Evolutionary conservation across 2,797 vertebrate genomes (phyloP).

Genomic region (Pipistrellus pipistrellus): DNA sequence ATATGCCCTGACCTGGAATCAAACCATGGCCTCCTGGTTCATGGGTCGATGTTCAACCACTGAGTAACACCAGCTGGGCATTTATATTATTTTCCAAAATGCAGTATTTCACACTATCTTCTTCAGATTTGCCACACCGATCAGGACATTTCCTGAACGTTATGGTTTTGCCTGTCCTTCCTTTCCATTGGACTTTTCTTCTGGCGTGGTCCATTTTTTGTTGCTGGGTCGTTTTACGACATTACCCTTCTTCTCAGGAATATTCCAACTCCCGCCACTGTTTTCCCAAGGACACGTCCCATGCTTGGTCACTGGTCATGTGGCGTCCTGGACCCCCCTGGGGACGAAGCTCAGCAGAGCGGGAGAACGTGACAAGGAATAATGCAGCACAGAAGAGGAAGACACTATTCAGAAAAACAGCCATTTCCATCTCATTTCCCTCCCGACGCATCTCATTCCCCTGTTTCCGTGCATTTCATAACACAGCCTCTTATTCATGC

Average conservation of each 20-base stretch:
- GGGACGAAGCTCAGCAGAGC: neutral
- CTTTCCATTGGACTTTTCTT: neutral
- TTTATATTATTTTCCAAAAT: neutral
- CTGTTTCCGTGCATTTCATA: neutral
- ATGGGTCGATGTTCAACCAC: too few species aligned
- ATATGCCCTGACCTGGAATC: too few species aligned
- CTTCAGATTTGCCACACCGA: neutral
- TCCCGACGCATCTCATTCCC: neutral
- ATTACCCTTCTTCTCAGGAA: neutral
- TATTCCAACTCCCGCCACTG: accelerated
- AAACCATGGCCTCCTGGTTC: too few species aligned
- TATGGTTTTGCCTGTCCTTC: neutral
- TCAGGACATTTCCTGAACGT: neutral
- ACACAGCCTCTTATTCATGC: neutral
- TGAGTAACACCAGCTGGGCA: too few species aligned
- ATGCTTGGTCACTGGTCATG: neutral
- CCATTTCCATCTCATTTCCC: neutral
- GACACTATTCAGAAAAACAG: neutral
- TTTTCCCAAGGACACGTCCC: neutral
- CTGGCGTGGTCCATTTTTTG: neutral
- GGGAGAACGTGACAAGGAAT: neutral
- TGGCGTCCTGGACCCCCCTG: neutral
- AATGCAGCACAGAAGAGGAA: neutral
- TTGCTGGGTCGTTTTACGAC: neutral
- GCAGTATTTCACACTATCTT: neutral